Evolutionary conservation across 2,797 vertebrate species (phyloP), one percentile per base, ranked within the genome.

Genomic region (Acanthurus lineatus): DNA sequence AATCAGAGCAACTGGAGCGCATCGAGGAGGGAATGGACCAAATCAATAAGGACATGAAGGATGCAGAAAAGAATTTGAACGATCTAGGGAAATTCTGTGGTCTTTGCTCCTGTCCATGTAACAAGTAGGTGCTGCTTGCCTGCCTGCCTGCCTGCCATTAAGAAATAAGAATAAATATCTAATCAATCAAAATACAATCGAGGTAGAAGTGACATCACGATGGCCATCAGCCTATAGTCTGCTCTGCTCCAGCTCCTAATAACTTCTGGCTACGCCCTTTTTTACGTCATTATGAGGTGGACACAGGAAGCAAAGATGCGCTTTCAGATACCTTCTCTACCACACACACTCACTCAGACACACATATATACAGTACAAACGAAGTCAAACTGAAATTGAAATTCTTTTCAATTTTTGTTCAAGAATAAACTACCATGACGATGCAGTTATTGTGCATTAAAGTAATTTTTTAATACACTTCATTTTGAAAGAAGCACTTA

Each of bases 1-100:
- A 98, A 99, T 99, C 98, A 99, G 98, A 99, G 96, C 98, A 99
- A 99, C 97, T 99, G 98, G 98, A 99, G 95, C 97, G 98, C 97
- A 99, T 99, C 97, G 98, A 99, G 96, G 98, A 99, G 96, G 98
- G 98, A 97, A 99, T 99, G 98, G 98, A 99, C 96, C 98, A 99
- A 97, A 99, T 99, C 98, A 99, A 99, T 99, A 99, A 99, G 97
- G 98, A 99, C 97, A 99, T 99, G 98, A 99, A 99, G 97, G 98
- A 99, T 97, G 98, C 98, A 98, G 98, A 99, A 99, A 99, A 99
- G 97, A 99, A 99, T 99, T 98, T 99, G 97, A 99, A 98, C 97
- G 97, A 99, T 97, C 98, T 99, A 98, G 98, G 98, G 97, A 99
- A 99, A 97, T 99, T 99, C 97, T 99, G 98, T 98, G 98, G 98